Conservation (phyloP, 2,888 invertebrate species). For the Agrypnus murinus region DNA sequence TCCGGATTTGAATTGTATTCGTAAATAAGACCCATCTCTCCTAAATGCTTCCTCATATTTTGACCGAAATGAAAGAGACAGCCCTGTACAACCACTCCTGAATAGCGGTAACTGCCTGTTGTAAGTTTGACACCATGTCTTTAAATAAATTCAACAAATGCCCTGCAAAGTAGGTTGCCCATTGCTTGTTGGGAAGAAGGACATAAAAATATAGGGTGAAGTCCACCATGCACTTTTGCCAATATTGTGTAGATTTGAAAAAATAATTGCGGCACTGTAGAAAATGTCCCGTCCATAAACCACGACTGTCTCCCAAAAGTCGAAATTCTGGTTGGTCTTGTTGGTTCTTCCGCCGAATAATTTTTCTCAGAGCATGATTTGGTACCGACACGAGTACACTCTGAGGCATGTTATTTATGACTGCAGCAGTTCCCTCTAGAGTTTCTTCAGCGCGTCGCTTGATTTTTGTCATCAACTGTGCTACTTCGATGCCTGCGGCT, state of each 20-base stretch:
- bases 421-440: constrained; percentile 10
- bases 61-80: constrained; percentile 13
- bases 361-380: constrained; percentile 9
- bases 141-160: too few relatives aligned
- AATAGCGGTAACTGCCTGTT: not conserved
- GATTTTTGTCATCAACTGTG: constrained; percentile 5
- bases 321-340: too few relatives aligned
- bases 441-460: constrained; percentile 15
- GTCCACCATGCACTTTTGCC: too few relatives aligned
- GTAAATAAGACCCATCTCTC: constrained; percentile 12
- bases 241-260: too few relatives aligned
- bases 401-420: constrained; percentile 23
- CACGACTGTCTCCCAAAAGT: too few relatives aligned
- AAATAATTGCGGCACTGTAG: too few relatives aligned
- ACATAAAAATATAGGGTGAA: too few relatives aligned
- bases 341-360: constrained; percentile 3
- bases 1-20: constrained; percentile 1
- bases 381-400: constrained; percentile 11
- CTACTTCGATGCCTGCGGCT: constrained; percentile 21
- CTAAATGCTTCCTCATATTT: constrained; percentile 23
- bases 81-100: not conserved
- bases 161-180: too few relatives aligned
- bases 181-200: too few relatives aligned
- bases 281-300: too few relatives aligned
- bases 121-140: too few relatives aligned